Base-by-base conservation (phyloP, 2,888 invertebrate genomes). In the Cheiracanthium punctorium region DNA sequence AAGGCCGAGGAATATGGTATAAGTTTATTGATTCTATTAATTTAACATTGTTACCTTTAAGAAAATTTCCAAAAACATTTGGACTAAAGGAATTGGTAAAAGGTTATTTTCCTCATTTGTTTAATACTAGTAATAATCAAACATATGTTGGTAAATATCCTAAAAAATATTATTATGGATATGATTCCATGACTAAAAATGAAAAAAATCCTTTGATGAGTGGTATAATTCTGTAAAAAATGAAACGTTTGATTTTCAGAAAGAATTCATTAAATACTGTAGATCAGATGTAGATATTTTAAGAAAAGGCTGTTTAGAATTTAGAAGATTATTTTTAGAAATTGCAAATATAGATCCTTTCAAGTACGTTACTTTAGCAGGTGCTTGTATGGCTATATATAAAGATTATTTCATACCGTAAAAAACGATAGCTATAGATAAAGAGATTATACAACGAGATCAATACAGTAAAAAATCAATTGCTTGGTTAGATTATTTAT, bases 251-350 rank as follows among this genome's bases (percentile, higher is more conserved):
- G 73, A 52, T 73, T 73, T 52, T 17, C 29, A 73, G 52, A 73
- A 73, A 4, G 73, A 73, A 73, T 30, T 52, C 12, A 32, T 52
- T 52, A 73, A 73, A 73, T 73, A 52, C 14, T 73, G 52, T 30
- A 52, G 52, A 30, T 73, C 29, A 30, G 32, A 52, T 73, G 73
- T 72, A 28, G 72, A 72, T 72, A 72, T 72, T 43, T 72, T 72
- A 10, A 43, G 72, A 72, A 41, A 43, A 72, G 70, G 70, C 17
- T 72, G 72, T 48, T 72, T 72, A 43, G 72, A 72, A 72, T 72
- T 72, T 0, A 48, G 32, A 52, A 52, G 73, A 73, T 73, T 52
- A 52, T 73, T 52, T 30, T 52, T 29, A 52, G 30, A 73, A 73
- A 73, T 52, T 30, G 1, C 29, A 0, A 32, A 30, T 73, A 17